Base-by-base conservation (phyloP, 2,113 vertebrate genomes). In the Colinus virginianus region DNA sequence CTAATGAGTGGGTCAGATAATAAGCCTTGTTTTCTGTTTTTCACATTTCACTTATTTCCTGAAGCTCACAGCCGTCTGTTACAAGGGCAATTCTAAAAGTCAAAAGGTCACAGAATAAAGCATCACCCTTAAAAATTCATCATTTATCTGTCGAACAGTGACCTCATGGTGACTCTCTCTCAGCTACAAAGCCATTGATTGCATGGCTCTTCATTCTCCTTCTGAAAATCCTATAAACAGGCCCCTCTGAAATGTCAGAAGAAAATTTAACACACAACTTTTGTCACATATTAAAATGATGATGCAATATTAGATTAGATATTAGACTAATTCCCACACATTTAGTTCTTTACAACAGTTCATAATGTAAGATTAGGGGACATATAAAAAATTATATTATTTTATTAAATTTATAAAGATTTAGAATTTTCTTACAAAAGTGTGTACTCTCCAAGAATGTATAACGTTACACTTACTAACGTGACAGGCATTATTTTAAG, bases 141-240 rank as follows among this genome's bases (percentile, higher is more conserved):
- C 87, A 93, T 95, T 92, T 96, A 51, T 87, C 76, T 95, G 88
- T 97, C 87, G 62, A 97, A 95, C 78, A 56, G 78, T 97, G 96
- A 97, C 97, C 97, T 96, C 81, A n/a, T 96, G 93, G 94, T 97
- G 97, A 98, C 96, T 96, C 69, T 83, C 85, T 90, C 86, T 78
- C 72, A 77, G 95, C 94, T 94, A 92, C 93, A 97, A 96, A 97
- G 93, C 46, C 95, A 97, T 94, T 96, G 97, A 97, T 98, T 97
- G 90, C 90, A 90, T 80, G 88, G 94, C 69, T 90, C 80, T 92
- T 96, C 67, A 64, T 94, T 92, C 51, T 88, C 85, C 88, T 93
- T 95, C 94, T 90, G 95, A 94, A 97, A 96, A 97, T 97, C 91
- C 93, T 94, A 91, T 95, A 96, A 97, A 97, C 78, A 93, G 92